These are phyloP conservation scores for Oxyteleia sp. DNA, from an alignment of 2,888 invertebrate species.

Conservation along the genomic window DNA sequence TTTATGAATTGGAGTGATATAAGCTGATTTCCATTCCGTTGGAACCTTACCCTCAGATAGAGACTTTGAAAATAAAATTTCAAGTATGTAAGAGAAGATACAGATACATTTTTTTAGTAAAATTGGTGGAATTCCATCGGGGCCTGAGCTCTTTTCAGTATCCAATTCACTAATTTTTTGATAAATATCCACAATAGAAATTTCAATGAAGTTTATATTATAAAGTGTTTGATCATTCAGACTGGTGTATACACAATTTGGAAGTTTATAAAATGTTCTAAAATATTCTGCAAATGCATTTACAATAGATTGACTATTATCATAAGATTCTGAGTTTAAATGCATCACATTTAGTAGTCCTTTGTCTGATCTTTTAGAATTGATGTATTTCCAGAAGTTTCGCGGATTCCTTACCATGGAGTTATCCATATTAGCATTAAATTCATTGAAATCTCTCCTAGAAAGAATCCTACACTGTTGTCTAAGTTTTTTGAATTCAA, in stretches of 20 bases:
- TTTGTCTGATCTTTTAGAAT: conserved; percentile 13
- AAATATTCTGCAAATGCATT: conserved; percentile 19
- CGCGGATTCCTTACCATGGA: background rate
- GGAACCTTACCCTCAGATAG: conserved; percentile 3
- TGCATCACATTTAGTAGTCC: too few relatives aligned
- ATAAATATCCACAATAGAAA: background rate
- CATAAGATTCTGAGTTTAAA: too few relatives aligned
- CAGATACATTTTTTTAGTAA: conserved; percentile 2
- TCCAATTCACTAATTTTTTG: background rate
- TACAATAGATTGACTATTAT: background rate
- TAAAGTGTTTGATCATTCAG: conserved; percentile 6
- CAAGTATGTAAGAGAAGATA: background rate
- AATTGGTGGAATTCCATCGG: background rate
- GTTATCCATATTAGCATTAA: background rate
- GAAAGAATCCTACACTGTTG: background rate
- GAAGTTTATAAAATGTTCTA: conserved; percentile 9
- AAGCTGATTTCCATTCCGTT: conserved; percentile 16
- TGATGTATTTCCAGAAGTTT: conserved; percentile 20
- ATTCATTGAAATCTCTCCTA: background rate
- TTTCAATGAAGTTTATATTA: background rate
- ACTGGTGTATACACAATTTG: too few relatives aligned
- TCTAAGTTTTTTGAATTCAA: background rate
- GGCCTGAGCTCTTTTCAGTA: background rate
- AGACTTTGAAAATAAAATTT: conserved; percentile 9
- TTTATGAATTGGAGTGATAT: conserved; percentile 18